phyloP scores from a whole-genome alignment of 2,113 vertebrate species.

The Daubentonia madagascariensis region DNA sequence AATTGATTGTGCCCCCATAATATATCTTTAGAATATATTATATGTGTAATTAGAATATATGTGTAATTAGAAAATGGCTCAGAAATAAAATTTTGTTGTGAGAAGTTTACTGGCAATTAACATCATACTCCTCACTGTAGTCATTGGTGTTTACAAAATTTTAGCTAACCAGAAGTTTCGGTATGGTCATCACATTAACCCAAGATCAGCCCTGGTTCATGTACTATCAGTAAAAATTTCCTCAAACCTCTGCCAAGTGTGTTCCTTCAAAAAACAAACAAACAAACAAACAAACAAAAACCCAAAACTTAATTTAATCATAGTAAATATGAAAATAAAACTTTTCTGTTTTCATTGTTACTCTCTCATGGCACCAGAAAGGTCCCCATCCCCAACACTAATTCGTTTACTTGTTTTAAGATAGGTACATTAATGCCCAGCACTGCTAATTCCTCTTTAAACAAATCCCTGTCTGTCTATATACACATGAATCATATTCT shows the following conservation, averaged over 20 bases:
- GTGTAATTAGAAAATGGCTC: neutral
- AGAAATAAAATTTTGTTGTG: neutral
- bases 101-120: neutral
- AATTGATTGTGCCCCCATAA: neutral
- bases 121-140: neutral
- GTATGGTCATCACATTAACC: neutral
- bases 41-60: neutral
- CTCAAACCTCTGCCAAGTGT: neutral
- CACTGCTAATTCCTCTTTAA: slow-evolving; percentile 39
- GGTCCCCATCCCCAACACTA: neutral
- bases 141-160: neutral
- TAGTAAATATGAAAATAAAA: slow-evolving; percentile 22
- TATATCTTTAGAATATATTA: neutral
- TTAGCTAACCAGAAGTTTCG: neutral
- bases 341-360: neutral
- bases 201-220: neutral
- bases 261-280: neutral
- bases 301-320: neutral
- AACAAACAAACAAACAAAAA: neutral
- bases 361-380: neutral
- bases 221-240: neutral
- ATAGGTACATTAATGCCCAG: neutral
- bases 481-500: slow-evolving; percentile 33
- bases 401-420: slow-evolving; percentile 17
- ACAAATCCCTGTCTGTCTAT: neutral